Conservation (phyloP, 2,888 invertebrate genomes). For the Sussaba pulchella region DNA sequence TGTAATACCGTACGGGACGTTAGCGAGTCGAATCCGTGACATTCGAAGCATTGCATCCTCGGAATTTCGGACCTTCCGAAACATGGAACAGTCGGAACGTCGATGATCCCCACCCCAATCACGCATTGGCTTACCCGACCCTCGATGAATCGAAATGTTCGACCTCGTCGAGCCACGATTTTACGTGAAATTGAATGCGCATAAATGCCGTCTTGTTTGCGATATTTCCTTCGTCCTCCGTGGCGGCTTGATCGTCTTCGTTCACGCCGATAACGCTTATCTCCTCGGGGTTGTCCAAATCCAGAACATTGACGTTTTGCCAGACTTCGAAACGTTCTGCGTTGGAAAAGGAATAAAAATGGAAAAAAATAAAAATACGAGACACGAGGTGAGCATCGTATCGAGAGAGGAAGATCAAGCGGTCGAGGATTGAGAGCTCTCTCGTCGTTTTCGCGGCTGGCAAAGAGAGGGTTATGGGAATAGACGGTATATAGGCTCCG, state of each 20-base stretch:
- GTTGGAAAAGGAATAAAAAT: background rate
- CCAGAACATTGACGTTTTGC: conserved; percentile 83
- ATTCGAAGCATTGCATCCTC: too few species aligned
- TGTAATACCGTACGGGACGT: too few species aligned
- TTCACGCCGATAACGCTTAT: conserved; percentile 26
- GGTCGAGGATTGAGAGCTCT: background rate
- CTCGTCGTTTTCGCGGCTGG: conserved; percentile 22
- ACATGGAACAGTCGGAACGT: too few species aligned
- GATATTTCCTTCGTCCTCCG: conserved; percentile 64
- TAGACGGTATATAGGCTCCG: conserved; percentile 4
- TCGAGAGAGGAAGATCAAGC: conserved; percentile 17
- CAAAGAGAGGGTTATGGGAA: conserved; percentile 30
- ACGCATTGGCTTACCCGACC: conserved; percentile 73
- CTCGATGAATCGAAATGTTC: conserved; percentile 78
- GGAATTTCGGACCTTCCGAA: too few species aligned
- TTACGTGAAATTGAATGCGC: conserved; percentile 76
- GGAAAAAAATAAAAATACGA: conserved; percentile 9
- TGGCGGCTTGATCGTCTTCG: conserved; percentile 29
- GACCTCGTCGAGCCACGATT: conserved; percentile 83
- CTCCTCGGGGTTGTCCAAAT: conserved; percentile 71
- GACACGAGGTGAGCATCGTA: conserved; percentile 25
- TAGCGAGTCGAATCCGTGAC: too few species aligned
- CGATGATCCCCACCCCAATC: background rate
- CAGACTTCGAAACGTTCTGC: conserved; percentile 83
- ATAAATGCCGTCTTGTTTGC: conserved; percentile 59